Percentiles rank a stretch among this genome's conserved stretches.
These are phyloP conservation scores for Punctoribates punctum DNA, from an alignment of 2,888 invertebrate species.

Conservation along the genomic window DNA sequence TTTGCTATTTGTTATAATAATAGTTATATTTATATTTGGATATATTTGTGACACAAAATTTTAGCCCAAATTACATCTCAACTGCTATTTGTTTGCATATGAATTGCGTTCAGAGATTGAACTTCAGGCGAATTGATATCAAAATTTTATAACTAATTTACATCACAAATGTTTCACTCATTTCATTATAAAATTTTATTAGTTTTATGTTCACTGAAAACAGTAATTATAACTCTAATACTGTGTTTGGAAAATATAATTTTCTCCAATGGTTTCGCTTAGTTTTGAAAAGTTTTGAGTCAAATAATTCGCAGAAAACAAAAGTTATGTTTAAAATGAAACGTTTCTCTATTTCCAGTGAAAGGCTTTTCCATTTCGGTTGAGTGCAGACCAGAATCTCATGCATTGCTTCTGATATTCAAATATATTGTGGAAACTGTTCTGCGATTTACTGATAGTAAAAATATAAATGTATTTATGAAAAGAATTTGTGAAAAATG, in stretches of 20 bases:
- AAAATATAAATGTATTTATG: neutral
- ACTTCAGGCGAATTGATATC: slow-evolving; percentile 11
- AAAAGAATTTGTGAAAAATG: slow-evolving; percentile 13
- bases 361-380: neutral
- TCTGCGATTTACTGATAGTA: slow-evolving; percentile 12
- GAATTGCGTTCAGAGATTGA: neutral
- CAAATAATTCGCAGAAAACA: too few relatives aligned
- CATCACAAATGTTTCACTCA: neutral
- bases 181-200: neutral
- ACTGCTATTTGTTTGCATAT: neutral
- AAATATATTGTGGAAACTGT: neutral
- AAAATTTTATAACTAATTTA: neutral
- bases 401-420: slow-evolving; percentile 12
- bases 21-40: neutral
- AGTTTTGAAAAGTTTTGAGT: too few relatives aligned
- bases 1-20: neutral
- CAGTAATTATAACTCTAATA: too few relatives aligned
- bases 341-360: neutral
- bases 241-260: too few relatives aligned
- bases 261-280: too few relatives aligned
- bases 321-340: neutral
- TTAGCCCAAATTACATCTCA: neutral
- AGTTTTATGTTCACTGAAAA: neutral
- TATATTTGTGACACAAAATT: slow-evolving; percentile 6
- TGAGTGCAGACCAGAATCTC: neutral